These are phyloP conservation scores for Coregonus suidteri DNA, from an alignment of 2,797 vertebrate species.

Conservation along the genomic window DNA sequence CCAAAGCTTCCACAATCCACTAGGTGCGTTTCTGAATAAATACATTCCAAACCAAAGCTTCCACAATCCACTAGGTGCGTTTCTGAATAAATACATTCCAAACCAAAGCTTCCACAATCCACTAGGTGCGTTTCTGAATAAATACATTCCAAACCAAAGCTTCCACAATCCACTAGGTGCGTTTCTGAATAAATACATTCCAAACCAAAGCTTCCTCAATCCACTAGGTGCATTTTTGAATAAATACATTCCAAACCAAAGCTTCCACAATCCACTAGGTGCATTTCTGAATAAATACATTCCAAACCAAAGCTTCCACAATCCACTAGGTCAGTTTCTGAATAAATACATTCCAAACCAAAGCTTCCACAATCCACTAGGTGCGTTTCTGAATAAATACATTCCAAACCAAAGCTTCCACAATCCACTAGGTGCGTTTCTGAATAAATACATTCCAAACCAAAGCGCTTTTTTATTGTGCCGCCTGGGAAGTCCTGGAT, in stretches of 20 bases:
- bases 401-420: slow-evolving; percentile 22
- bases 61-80: background rate
- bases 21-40: slow-evolving; percentile 10
- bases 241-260: slow-evolving; percentile 24
- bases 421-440: background rate
- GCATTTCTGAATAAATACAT: slow-evolving; percentile 18
- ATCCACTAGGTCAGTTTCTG: background rate
- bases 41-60: slow-evolving; percentile 20
- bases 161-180: background rate
- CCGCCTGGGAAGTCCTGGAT: background rate
- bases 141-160: slow-evolving; percentile 24
- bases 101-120: slow-evolving; percentile 5
- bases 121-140: slow-evolving; percentile 8
- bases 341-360: slow-evolving; percentile 25
- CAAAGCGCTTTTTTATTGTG: slow-evolving; percentile 10
- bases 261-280: background rate
- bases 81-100: slow-evolving; percentile 27
- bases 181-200: slow-evolving; percentile 23
- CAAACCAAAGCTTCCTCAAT: slow-evolving; percentile 11
- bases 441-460: slow-evolving; percentile 24
- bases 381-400: slow-evolving; percentile 11
- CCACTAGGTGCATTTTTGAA: slow-evolving; percentile 8
- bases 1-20: slow-evolving; percentile 5
- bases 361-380: slow-evolving; percentile 4
- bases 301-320: slow-evolving; percentile 16